Percentiles rank a stretch among this genome's conserved stretches.
phyloP scores from a whole-genome alignment of 2,797 vertebrate species.

The Sebastes melanostomus region DNA sequence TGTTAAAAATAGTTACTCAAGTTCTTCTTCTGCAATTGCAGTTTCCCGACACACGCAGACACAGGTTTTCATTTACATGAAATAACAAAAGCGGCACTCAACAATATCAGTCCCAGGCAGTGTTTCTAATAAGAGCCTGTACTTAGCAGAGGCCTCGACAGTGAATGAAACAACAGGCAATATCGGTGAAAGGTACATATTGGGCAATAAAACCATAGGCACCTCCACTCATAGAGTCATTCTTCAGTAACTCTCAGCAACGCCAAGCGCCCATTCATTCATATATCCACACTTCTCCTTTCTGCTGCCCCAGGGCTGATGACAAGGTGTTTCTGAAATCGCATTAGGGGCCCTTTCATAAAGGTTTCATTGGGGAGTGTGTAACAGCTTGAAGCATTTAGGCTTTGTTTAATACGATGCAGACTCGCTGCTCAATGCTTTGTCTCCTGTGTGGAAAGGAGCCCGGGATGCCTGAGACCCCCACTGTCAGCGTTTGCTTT shows the following conservation, averaged over 20 bases:
- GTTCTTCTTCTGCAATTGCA: not conserved
- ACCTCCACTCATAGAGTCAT: conserved; percentile 44
- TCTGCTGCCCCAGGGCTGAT: conserved; percentile 62
- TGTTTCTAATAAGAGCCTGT: conserved; percentile 18
- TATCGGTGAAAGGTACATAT: conserved; percentile 40
- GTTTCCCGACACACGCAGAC: not conserved
- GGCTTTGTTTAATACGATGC: conserved; percentile 84
- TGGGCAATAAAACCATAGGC: conserved; percentile 54
- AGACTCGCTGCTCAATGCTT: conserved; percentile 67
- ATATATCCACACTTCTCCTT: conserved; percentile 61
- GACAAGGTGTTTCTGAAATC: conserved; percentile 86
- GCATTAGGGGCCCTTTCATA: conserved; percentile 85
- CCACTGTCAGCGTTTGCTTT: conserved; percentile 74
- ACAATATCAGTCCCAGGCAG: not conserved
- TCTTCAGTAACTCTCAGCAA: conserved; percentile 30
- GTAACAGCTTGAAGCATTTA: conserved; percentile 86
- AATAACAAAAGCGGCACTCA: not conserved
- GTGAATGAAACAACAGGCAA: conserved; percentile 56
- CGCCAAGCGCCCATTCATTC: conserved; percentile 60
- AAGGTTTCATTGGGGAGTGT: conserved; percentile 83
- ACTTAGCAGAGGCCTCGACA: conserved; percentile 25
- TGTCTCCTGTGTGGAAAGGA: conserved; percentile 76
- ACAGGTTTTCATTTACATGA: not conserved
- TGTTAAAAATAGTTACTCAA: not conserved
- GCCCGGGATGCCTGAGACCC: conserved; percentile 72